Percentiles rank a stretch among this genome's conserved stretches.
Evolutionary conservation across 2,797 vertebrate species (phyloP).

Genomic region (Crax fasciolata): DNA sequence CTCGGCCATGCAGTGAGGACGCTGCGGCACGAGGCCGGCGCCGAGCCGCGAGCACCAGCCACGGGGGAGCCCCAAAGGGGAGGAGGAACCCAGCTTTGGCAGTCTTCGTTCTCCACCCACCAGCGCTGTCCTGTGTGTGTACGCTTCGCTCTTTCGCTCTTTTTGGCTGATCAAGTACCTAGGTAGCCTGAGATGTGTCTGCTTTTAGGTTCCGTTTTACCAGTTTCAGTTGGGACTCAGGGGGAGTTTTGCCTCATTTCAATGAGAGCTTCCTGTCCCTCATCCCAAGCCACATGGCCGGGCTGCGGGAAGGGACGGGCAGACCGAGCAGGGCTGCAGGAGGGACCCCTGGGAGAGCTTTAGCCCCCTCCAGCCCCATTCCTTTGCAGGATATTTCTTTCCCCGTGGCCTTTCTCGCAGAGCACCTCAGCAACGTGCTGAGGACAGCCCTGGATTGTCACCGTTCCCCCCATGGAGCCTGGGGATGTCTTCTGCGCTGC

Average conservation of each 20-base stretch:
- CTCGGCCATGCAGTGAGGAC: conserved; percentile 80
- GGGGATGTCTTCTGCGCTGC: neutral
- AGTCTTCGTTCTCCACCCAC: neutral
- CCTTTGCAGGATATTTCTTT: conserved; percentile 43
- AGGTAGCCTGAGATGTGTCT: conserved; percentile 53
- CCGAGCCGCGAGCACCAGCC: neutral
- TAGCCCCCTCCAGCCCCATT: neutral
- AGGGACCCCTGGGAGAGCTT: neutral
- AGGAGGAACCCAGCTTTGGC: conserved; percentile 21
- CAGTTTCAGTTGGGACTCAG: conserved; percentile 20
- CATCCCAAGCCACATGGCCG: neutral
- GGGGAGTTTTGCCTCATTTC: neutral
- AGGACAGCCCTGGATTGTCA: conserved; percentile 57
- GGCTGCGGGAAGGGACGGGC: neutral
- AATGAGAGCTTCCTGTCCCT: neutral
- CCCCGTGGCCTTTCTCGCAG: conserved; percentile 67
- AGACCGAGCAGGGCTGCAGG: too few species aligned
- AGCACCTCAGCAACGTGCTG: neutral
- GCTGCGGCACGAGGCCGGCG: neutral
- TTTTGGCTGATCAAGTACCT: conserved; percentile 62
- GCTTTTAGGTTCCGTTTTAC: conserved; percentile 56
- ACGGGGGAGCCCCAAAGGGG: neutral
- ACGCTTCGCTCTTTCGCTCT: conserved; percentile 65
- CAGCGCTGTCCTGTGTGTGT: conserved; percentile 49
- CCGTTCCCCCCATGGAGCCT: conserved; percentile 16